Percentiles rank a stretch among this genome's conserved stretches.
Conservation (phyloP, 1,140 invertebrate genomes). For the Spodoptera litura region DNA sequence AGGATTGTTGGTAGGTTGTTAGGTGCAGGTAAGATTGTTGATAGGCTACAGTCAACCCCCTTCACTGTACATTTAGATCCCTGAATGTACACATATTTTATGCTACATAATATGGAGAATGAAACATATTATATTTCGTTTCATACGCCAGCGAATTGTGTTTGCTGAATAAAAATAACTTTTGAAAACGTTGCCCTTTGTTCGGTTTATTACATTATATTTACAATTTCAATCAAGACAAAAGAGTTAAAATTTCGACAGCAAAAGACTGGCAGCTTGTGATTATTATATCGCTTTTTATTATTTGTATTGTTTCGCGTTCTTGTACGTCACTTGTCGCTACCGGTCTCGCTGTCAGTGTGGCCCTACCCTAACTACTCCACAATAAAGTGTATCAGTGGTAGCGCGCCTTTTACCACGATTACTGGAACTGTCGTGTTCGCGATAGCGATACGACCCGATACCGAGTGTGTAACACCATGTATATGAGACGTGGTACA, state of each 20-base stretch:
- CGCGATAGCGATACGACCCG: background rate
- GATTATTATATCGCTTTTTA: background rate
- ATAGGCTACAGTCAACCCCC: too few species aligned
- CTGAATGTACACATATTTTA: too few species aligned
- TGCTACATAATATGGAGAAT: too few species aligned
- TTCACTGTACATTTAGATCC: too few species aligned
- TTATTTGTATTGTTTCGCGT: too few species aligned
- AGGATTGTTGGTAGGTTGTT: too few species aligned
- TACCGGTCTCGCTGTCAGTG: background rate
- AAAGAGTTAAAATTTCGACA: background rate
- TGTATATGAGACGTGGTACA: background rate
- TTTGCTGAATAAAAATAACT: background rate
- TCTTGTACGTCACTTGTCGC: background rate
- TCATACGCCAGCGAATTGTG: too few species aligned
- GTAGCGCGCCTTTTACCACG: slow-evolving; percentile 17
- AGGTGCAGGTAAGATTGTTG: too few species aligned
- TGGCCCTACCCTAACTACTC: slow-evolving; percentile 1
- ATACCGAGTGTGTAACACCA: background rate
- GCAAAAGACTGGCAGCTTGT: background rate
- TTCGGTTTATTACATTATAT: background rate
- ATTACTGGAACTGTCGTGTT: background rate
- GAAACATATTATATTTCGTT: too few species aligned
- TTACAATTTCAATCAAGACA: background rate
- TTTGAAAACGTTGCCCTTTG: slow-evolving; percentile 10
- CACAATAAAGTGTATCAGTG: slow-evolving; percentile 26